These are phyloP conservation scores for Ariolimax columbianus DNA, from an alignment of 2,888 invertebrate species.

Conservation along the genomic window DNA sequence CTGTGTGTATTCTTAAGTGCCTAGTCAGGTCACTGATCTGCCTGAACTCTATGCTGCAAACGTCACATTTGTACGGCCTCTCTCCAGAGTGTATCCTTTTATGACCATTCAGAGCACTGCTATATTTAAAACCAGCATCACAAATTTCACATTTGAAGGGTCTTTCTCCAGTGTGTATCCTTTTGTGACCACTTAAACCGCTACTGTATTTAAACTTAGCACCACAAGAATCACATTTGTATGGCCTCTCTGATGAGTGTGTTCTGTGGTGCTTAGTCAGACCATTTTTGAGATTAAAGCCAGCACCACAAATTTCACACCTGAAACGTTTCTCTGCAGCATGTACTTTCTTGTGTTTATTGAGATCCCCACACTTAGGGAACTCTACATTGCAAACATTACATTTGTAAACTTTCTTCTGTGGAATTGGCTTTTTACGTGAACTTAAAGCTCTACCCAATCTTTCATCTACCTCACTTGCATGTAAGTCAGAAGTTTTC, in stretches of 20 bases:
- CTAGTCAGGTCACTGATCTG: neutral
- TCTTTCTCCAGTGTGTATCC: neutral
- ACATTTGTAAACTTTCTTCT: neutral
- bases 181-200: slow-evolving; percentile 8
- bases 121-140: neutral
- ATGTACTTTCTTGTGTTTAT: neutral
- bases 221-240: slow-evolving; percentile 4
- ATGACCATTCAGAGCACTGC: slow-evolving; percentile 5
- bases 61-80: slow-evolving; percentile 5
- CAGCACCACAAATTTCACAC: slow-evolving; percentile 1
- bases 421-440: neutral
- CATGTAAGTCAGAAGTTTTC: neutral
- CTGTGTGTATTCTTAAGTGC: slow-evolving; percentile 11
- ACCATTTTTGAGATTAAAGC: neutral
- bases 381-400: neutral
- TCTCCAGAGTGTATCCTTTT: neutral
- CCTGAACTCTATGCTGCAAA: slow-evolving; percentile 10
- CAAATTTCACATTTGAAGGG: slow-evolving; percentile 17
- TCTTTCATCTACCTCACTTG: neutral
- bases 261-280: neutral
- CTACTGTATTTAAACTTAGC: slow-evolving; percentile 7
- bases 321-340: neutral
- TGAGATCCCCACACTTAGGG: neutral
- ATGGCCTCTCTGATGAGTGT: neutral
- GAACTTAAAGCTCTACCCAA: neutral